Evolutionary conservation across 2,797 vertebrate species (phyloP).

Genomic region (Enteromius thamalakanensis): DNA sequence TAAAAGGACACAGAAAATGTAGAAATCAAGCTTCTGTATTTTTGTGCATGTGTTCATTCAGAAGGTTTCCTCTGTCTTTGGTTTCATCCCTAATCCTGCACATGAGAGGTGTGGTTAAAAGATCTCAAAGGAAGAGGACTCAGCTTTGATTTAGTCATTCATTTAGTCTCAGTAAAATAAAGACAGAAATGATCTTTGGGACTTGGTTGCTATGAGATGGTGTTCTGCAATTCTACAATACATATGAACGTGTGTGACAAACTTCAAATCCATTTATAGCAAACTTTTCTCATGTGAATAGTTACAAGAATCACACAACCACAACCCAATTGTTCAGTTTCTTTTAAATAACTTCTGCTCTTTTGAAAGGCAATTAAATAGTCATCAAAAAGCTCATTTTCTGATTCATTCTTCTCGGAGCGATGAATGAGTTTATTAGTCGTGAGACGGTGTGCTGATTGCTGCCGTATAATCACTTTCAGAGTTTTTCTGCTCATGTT

Average conservation of each 20-base stretch:
- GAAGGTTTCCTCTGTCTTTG: not conserved
- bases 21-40: not conserved
- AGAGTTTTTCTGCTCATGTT: slow-evolving; percentile 11
- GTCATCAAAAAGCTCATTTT: slow-evolving; percentile 44
- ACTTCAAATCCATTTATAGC: not conserved
- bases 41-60: not conserved
- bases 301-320: not conserved
- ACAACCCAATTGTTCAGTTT: slow-evolving; percentile 18
- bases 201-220: not conserved
- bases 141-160: slow-evolving; percentile 20
- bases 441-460: slow-evolving; percentile 24
- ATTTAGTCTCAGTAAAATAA: slow-evolving; percentile 21
- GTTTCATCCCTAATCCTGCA: not conserved
- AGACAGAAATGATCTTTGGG: not conserved
- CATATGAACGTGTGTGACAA: not conserved
- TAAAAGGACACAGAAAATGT: not conserved
- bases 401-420: slow-evolving; percentile 53
- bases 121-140: not conserved
- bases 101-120: not conserved
- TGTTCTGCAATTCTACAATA: not conserved
- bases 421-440: slow-evolving; percentile 42
- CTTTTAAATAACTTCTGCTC: slow-evolving; percentile 34
- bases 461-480: slow-evolving; percentile 31
- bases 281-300: slow-evolving; percentile 10
- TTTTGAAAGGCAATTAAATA: slow-evolving; percentile 51